Evolutionary conservation across 2,113 vertebrate species (phyloP).

Genomic region (Sapajus apella): DNA sequence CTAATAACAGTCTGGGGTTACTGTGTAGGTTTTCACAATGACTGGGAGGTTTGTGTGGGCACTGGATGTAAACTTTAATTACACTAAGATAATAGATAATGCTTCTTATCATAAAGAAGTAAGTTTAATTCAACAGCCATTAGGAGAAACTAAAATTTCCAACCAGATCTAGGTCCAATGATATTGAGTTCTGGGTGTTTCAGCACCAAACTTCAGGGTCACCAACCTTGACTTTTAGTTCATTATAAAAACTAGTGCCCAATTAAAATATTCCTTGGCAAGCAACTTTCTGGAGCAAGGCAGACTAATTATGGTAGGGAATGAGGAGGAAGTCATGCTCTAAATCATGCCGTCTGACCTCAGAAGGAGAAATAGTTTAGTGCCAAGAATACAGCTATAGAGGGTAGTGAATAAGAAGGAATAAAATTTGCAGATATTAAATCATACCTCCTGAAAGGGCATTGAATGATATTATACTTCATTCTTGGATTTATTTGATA

Average conservation of each 20-base stretch:
- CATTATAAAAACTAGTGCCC: not conserved
- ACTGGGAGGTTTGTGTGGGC: not conserved
- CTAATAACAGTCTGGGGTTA: not conserved
- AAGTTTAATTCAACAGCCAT: not conserved
- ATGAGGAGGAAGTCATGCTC: not conserved
- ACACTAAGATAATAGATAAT: not conserved
- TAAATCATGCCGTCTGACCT: slow-evolving; percentile 24
- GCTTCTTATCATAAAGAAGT: not conserved
- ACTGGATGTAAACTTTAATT: not conserved
- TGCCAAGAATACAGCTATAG: not conserved
- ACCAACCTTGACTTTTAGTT: slow-evolving; percentile 49
- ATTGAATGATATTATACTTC: not conserved
- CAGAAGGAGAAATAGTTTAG: not conserved
- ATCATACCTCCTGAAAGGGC: not conserved
- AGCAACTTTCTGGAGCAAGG: not conserved
- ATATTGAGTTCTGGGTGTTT: not conserved
- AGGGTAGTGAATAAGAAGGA: not conserved
- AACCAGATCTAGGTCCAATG: not conserved
- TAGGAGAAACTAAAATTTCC: slow-evolving; percentile 32
- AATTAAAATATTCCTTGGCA: slow-evolving; percentile 31
- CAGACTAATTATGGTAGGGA: not conserved
- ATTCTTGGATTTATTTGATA: slow-evolving; percentile 1
- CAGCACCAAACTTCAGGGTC: not conserved
- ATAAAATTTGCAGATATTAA: not conserved
- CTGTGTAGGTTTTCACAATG: not conserved